Evolutionary conservation across 2,888 invertebrate genomes (phyloP).

Genomic region (Megalurothrips usitatus): DNA sequence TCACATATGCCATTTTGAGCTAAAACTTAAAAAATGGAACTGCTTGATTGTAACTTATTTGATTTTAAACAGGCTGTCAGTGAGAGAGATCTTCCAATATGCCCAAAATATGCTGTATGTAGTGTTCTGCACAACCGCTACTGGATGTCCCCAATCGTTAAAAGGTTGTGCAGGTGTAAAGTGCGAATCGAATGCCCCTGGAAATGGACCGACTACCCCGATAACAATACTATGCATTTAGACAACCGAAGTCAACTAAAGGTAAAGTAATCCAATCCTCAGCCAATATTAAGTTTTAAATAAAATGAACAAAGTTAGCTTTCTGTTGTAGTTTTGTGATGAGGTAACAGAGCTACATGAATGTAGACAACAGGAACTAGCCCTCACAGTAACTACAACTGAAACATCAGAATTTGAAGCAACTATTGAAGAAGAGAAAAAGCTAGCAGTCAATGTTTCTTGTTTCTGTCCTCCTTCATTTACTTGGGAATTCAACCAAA

Average conservation of each 20-base stretch:
- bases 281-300: conserved; percentile 9
- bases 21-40: not conserved
- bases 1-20: not conserved
- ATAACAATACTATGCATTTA: conserved; percentile 48
- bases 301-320: conserved; percentile 17
- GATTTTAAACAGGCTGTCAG: conserved; percentile 51
- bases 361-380: conserved; percentile 34
- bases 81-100: conserved; percentile 56
- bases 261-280: conserved; percentile 44
- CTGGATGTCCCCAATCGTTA: conserved; percentile 56
- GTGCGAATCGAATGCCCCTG: conserved; percentile 51
- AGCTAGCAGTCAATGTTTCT: not conserved
- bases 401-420: not conserved
- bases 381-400: not conserved
- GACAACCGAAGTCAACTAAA: conserved; percentile 60
- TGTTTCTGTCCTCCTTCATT: conserved; percentile 3
- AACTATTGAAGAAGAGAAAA: not conserved
- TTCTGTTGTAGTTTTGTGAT: conserved; percentile 52
- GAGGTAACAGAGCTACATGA: conserved; percentile 43
- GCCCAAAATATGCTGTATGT: conserved; percentile 52
- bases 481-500: not conserved
- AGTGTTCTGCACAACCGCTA: conserved; percentile 53
- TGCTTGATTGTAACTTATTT: conserved; percentile 20
- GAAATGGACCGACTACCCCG: conserved; percentile 47
- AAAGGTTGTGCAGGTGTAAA: conserved; percentile 59